Base-by-base conservation (phyloP, 2,113 vertebrate genomes). In the Podiceps cristatus region DNA sequence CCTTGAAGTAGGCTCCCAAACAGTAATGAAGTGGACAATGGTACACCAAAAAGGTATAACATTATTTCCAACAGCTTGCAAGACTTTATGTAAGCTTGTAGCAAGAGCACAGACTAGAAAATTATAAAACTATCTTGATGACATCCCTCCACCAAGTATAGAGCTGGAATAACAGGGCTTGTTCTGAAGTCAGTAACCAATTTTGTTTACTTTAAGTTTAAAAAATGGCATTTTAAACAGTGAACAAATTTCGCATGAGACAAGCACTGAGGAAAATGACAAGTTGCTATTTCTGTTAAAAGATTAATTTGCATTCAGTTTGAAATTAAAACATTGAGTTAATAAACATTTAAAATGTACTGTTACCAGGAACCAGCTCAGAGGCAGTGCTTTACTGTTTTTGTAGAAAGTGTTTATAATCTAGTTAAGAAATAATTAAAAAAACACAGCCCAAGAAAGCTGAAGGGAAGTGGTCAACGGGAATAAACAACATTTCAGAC, bases 351-450 rank as follows among this genome's bases (percentile, higher is more conserved):
- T 44, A 42, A 92, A 87, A 63, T 2, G 5, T 44, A 35, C n/a
- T 50, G 24, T 74, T 87, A 71, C 49, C 69, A 78, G 69, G 71
- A 90, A 35, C 62, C 50, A 81, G 59, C 52, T 82, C 22, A 77
- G 78, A 86, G 92, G 63, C 62, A 80, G 35, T 42, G 94, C 69
- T 93, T 92, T 81, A 45, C 64, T 87, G 74, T 16, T 69, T 71
- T 88, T 55, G 31, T 45, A 37, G 82, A 11, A 86, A 90, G 62
- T 85, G 69, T 82, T 96, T 92, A 47, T 92, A 86, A 90, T 82
- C 88, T 92, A 87, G 92, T 94, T 88, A 77, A 69, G 72, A 86
- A 93, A 89, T 93, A 95, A 94, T 90, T 73, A 37, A 33, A 79
- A 81, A 68, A 60, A 6, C 31, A 62, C 20, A 80, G 6, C 45